phyloP scores from a whole-genome alignment of 2,888 invertebrate species.

The Gandaritis pyraliata region DNA sequence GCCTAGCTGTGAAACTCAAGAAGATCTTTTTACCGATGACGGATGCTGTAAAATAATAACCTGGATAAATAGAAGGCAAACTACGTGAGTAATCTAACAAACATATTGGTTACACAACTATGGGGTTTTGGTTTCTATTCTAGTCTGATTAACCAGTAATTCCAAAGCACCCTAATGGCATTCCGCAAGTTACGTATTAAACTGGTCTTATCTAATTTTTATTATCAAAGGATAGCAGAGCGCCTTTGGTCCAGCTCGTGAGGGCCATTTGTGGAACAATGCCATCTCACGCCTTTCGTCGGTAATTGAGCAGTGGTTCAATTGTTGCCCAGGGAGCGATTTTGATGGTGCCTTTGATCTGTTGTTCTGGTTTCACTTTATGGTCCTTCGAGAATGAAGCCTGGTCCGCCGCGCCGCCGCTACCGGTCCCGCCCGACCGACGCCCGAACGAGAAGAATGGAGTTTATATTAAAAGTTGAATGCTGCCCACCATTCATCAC shows the following conservation, averaged over 20 bases:
- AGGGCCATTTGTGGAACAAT: constrained; percentile 58
- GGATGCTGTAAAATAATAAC: constrained; percentile 60
- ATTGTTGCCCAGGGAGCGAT: constrained; percentile 32
- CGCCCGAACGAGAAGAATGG: not conserved
- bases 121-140: constrained; percentile 18
- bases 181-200: constrained; percentile 30
- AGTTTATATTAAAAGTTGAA: not conserved
- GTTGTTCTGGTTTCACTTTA: not conserved
- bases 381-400: constrained; percentile 1
- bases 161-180: constrained; percentile 28
- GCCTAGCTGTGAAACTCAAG: constrained; percentile 70
- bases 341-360: constrained; percentile 8
- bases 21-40: constrained; percentile 67
- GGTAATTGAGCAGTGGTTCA: constrained; percentile 40
- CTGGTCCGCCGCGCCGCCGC: not conserved
- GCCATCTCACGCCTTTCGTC: constrained; percentile 51
- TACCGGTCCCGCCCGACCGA: not conserved
- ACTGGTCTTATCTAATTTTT: constrained; percentile 34
- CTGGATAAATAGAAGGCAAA: constrained; percentile 40
- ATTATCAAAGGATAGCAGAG: constrained; percentile 51
- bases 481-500: not conserved
- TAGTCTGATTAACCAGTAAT: constrained; percentile 27
- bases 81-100: constrained; percentile 42
- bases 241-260: constrained; percentile 51
- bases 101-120: constrained; percentile 34